phyloP scores from a whole-genome alignment of 2,113 vertebrate species.

The Myanophis thanlyinensis region DNA sequence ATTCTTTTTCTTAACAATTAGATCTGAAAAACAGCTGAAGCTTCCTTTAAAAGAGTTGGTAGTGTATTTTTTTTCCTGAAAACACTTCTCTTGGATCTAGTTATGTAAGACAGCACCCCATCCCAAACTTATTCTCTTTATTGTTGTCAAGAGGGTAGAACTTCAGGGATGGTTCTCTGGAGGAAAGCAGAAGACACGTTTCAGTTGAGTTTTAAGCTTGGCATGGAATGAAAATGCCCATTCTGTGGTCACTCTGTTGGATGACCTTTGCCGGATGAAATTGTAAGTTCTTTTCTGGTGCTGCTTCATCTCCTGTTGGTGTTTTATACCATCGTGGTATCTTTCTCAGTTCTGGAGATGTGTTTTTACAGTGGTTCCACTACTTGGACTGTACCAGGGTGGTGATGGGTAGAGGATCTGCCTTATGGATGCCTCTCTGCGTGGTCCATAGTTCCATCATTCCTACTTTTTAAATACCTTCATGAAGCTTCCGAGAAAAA shows the following conservation, averaged over 20 bases:
- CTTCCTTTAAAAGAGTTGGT: not conserved
- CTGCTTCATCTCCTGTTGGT: not conserved
- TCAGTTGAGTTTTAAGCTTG: not conserved
- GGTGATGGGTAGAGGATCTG: not conserved
- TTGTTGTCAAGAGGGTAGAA: not conserved
- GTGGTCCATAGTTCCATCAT: not conserved
- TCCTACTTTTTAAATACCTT: not conserved
- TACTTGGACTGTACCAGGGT: not conserved
- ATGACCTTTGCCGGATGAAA: not conserved
- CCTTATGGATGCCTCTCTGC: not conserved
- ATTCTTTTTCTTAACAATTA: not conserved
- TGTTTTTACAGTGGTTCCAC: not conserved
- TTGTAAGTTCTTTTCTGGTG: not conserved
- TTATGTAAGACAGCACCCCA: not conserved
- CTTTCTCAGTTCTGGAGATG: not conserved
- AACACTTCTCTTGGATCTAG: not conserved
- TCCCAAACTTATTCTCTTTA: not conserved
- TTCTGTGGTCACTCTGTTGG: not conserved
- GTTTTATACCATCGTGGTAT: not conserved
- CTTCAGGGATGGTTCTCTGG: not conserved
- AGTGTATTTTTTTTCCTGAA: not conserved
- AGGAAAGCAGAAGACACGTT: not conserved
- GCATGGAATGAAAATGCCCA: not conserved
- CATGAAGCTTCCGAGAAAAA: not conserved
- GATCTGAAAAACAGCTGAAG: not conserved